phyloP scores from a whole-genome alignment of 2,113 vertebrate genomes.

The Prionailurus viverrinus region DNA sequence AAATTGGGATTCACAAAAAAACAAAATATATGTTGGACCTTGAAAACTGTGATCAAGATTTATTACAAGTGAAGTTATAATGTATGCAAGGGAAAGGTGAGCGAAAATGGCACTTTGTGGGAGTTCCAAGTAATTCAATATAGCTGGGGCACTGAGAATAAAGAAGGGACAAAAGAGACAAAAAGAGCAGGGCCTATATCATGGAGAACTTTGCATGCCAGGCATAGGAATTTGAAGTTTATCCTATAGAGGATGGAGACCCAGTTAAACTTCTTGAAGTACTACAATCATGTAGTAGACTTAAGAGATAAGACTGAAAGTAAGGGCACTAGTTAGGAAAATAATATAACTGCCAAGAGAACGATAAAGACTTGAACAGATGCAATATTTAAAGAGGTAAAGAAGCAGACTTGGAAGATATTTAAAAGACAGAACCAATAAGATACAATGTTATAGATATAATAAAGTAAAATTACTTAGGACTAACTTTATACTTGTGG shows the following conservation, averaged over 20 bases:
- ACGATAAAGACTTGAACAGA: slow-evolving; percentile 37
- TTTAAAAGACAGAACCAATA: background rate
- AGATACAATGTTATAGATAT: background rate
- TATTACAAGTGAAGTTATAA: background rate
- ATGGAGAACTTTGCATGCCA: background rate
- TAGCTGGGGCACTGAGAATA: background rate
- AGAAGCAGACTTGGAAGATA: background rate
- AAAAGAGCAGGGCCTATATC: background rate
- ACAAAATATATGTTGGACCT: background rate
- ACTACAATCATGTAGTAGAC: background rate
- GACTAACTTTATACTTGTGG: background rate
- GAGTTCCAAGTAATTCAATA: background rate
- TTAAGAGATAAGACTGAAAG: background rate
- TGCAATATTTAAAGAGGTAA: background rate
- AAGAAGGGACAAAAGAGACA: background rate
- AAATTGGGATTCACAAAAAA: background rate
- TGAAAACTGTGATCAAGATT: background rate
- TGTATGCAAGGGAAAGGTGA: background rate
- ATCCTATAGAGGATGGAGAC: background rate
- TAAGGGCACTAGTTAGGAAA: background rate
- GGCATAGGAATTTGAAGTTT: background rate
- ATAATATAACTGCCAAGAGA: background rate
- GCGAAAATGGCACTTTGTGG: background rate
- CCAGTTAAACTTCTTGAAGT: background rate
- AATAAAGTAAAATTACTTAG: background rate